Evolutionary conservation across 2,797 vertebrate species (phyloP).

Genomic region (Caiman crocodilus): DNA sequence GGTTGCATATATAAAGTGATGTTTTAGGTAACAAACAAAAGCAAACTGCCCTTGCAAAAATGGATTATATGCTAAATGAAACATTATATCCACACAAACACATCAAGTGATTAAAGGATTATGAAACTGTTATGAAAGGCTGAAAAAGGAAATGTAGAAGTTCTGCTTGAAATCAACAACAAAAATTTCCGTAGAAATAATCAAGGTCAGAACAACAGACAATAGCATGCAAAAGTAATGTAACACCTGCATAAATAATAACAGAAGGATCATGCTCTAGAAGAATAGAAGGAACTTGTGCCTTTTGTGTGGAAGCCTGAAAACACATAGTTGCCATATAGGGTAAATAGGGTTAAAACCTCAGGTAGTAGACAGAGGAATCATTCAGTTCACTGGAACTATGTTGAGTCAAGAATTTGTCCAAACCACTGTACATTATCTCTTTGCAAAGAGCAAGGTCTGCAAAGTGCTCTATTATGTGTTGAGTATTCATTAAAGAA

Average conservation of each 20-base stretch:
- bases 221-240: background rate
- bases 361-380: background rate
- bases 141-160: background rate
- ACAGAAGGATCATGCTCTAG: background rate
- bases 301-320: background rate
- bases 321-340: background rate
- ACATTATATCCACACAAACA: accelerated
- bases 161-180: background rate
- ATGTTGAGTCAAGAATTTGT: no score
- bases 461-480: background rate
- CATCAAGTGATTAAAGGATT: background rate
- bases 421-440: no score
- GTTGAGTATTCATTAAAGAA: no score
- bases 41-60: background rate
- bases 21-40: background rate
- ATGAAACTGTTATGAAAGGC: background rate
- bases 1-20: background rate
- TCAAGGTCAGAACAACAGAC: background rate
- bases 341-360: background rate
- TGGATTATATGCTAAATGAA: accelerated
- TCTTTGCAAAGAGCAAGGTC: no score
- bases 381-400: background rate
- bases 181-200: slow-evolving; percentile 24
- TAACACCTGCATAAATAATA: slow-evolving; percentile 37
- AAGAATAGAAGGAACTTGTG: slow-evolving; percentile 69